Base-by-base conservation (phyloP, 2,113 vertebrate species). In the Taxidea taxus region DNA sequence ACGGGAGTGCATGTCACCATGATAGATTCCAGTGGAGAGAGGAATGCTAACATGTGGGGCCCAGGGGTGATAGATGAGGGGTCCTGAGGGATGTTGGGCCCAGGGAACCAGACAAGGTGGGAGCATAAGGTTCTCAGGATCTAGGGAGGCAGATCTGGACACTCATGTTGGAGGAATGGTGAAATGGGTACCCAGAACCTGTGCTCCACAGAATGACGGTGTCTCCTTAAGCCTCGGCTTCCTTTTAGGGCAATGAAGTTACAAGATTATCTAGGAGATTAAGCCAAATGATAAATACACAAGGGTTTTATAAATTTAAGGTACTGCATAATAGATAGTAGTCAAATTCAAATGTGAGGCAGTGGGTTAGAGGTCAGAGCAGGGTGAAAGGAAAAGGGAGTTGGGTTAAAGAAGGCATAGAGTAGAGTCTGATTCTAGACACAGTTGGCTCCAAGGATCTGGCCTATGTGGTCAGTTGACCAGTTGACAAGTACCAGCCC, bases 341-440 rank as follows among this genome's bases (percentile, higher is more conserved):
- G 23, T 66, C 27, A 83, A 56, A 72, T 37, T 60, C 37, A 64
- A 37, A 72, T 37, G 68, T 2, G 20, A 60, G 5, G 6, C 13
- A 47, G 51, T 44, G 15, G 11, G 18, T 44, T 56, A 3, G 44
- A 87, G 37, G 20, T 54, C 3, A 20, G 16, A 34, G 7, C 15
- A 82, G 16, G 16, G 29, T 4, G 0, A 20, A 31, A 47, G 4
- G 85, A 62, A 20, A 51, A 0, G 0, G 10, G 8, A n/a, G 6
- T 31, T 47, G 47, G 68, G 44, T 37, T 27, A 27, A 27, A 6
- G 23, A 75, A 94, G 4, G 54, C 7, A 3, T 42, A n/a, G 11
- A 37, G 14, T 91, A 20, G 23, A 78, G 16, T 34, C 29, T 62
- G 42, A 60, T 80, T 89, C 16, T 13, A 60, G 44, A 9, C n/a